A percentile compares a stretch with the other conserved stretches of the same genome.
phyloP scores from a whole-genome alignment of 2,797 vertebrate species.

The Neosalanx taihuensis region DNA sequence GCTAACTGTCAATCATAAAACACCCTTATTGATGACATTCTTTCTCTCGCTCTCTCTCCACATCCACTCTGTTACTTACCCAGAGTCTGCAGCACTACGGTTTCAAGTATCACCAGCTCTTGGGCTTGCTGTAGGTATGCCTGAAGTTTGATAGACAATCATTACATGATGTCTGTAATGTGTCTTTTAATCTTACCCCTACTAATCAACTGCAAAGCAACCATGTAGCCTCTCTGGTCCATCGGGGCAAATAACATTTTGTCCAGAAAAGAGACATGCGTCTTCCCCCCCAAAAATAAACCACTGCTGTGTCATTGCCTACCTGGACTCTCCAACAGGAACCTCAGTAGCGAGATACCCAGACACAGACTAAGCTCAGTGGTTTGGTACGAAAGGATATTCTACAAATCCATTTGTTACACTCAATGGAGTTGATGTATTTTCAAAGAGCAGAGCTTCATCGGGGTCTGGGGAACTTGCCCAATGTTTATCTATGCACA shows the following conservation, averaged over 20 bases:
- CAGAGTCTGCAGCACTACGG: slow-evolving; percentile 99
- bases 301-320: slow-evolving; percentile 12
- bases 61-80: slow-evolving; percentile 83
- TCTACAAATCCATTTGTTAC: too few relatives aligned
- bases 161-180: slow-evolving; percentile 82
- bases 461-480: too few relatives aligned
- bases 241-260: neutral
- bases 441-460: too few relatives aligned
- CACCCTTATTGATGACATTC: slow-evolving; percentile 28
- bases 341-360: neutral
- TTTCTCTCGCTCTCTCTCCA: slow-evolving; percentile 45
- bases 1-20: slow-evolving; percentile 38
- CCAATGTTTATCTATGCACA: too few relatives aligned
- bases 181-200: slow-evolving; percentile 66
- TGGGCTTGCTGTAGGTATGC: slow-evolving; percentile 99
- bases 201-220: slow-evolving; percentile 53
- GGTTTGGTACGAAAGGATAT: too few relatives aligned
- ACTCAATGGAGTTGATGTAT: too few relatives aligned
- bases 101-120: slow-evolving; percentile 99
- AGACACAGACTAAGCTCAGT: neutral
- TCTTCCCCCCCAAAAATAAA: neutral
- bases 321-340: slow-evolving; percentile 3
- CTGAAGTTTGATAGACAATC: slow-evolving; percentile 86
- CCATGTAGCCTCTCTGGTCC: slow-evolving; percentile 30
- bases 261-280: neutral